Base-by-base conservation (phyloP, 2,888 invertebrate species). In the Entomobrya multifasciata region DNA sequence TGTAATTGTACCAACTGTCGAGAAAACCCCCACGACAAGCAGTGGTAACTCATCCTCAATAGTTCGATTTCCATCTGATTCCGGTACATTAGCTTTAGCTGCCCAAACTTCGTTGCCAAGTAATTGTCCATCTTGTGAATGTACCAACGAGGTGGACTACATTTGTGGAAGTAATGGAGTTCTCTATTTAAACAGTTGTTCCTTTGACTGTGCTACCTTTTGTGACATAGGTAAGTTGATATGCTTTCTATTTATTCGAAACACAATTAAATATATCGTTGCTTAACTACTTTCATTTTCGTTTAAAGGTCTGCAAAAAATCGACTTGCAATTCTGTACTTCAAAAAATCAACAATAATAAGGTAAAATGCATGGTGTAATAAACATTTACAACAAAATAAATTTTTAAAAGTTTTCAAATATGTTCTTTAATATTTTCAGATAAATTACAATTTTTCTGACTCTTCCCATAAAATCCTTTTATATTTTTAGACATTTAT, bases 171-270 rank as follows among this genome's bases (percentile, higher is more conserved):
- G 79, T 30, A 79, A 86, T 22, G 79, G 86, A 3, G 79, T 74
- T 8, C 30, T 86, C 13, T 86, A 86, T 13, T 70, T 86, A 11
- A 86, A 86, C 27, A 79, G 62, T 41, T 86, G 86, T 49, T 44
- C 86, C 2, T 86, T 86, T 36, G 86, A 86, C 25, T 86, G 86
- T 17, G 86, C 86, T 25, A 86, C 86, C n/a, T 72, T 80, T 22
- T 86, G 86, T 25, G 60, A 67, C 8, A 15, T 57, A 72, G 86
- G 86, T 86, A 86, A 52, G 20, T 49, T 47, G 22, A 44, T 25
- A 25, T 27, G 11, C 15, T 10, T 11, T 20, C 44, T 44, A 17
- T 20, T 17, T 3, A 27, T 36, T n/a, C n/a, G n/a, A 67, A 36
- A 36, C n/a, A 8, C 17, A 17, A 36, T 36, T 67, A 1, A 10